Percentiles rank a stretch among this genome's conserved stretches.
Evolutionary conservation across 2,888 invertebrate species (phyloP).

Genomic region (Isotomurus palustris): DNA sequence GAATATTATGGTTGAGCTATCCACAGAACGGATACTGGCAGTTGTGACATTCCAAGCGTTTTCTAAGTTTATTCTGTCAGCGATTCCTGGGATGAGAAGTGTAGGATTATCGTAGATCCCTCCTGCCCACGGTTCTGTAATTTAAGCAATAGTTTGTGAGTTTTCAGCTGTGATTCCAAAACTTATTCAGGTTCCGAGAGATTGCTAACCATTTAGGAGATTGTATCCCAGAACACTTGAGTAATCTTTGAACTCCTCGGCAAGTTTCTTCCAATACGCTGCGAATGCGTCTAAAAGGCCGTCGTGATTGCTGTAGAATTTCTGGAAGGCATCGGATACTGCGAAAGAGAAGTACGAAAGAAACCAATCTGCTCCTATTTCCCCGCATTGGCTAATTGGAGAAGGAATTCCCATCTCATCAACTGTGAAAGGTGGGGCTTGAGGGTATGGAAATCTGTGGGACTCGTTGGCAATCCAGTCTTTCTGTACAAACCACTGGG

Average conservation of each 20-base stretch:
- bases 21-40: not conserved
- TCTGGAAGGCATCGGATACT: not conserved
- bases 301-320: constrained; percentile 8
- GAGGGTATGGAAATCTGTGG: constrained; percentile 9
- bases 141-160: too few relatives aligned
- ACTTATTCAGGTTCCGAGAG: too few relatives aligned
- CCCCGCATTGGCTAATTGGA: constrained; percentile 2
- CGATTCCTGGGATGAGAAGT: constrained; percentile 3
- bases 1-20: not conserved
- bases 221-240: constrained; percentile 6
- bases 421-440: constrained; percentile 5
- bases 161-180: too few relatives aligned
- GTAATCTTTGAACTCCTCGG: not conserved
- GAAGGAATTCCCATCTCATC: constrained; percentile 11
- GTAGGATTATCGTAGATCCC: constrained; percentile 4
- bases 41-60: not conserved
- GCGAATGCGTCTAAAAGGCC: constrained; percentile 10
- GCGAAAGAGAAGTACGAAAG: constrained; percentile 5
- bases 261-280: constrained; percentile 5
- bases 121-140: constrained; percentile 12
- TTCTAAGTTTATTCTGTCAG: not conserved
- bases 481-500: constrained; percentile 5
- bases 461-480: constrained; percentile 6
- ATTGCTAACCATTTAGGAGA: constrained; percentile 8
- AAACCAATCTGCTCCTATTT: constrained; percentile 11